These are phyloP conservation scores for Araneus ventricosus DNA, from an alignment of 1,140 invertebrate genomes.

Conservation along the genomic window DNA sequence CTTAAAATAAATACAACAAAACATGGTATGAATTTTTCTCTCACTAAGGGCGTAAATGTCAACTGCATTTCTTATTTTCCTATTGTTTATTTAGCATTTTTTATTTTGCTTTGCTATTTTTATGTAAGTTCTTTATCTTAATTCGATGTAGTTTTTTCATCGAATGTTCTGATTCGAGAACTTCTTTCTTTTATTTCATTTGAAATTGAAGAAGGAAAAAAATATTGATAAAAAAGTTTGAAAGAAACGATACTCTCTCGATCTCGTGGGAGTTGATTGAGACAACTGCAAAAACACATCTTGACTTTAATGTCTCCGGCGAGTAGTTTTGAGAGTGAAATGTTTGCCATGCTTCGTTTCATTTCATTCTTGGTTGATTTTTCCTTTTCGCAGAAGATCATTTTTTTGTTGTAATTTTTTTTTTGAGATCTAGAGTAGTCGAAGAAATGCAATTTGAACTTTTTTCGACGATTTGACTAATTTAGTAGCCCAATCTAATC, in stretches of 20 bases:
- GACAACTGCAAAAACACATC: constrained; percentile 9
- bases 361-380: neutral
- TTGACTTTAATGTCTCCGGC: neutral
- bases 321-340: neutral
- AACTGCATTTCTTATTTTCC: neutral
- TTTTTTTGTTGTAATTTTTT: neutral
- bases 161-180: neutral
- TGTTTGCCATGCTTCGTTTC: constrained; percentile 41
- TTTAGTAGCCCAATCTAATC: constrained; percentile 16
- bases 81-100: neutral
- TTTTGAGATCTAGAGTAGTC: neutral
- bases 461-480: neutral
- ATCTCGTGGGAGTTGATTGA: neutral
- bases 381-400: neutral
- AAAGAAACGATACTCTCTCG: neutral
- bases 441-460: neutral
- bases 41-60: constrained; percentile 23
- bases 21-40: neutral
- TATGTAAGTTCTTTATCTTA: neutral
- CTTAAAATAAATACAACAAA: constrained; percentile 1
- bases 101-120: neutral
- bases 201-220: neutral
- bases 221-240: neutral
- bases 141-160: neutral
- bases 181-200: neutral